Evolutionary conservation across 2,888 invertebrate species (phyloP), one percentile per base, ranked within the genome.

Genomic region (Uloborus plumipes): DNA sequence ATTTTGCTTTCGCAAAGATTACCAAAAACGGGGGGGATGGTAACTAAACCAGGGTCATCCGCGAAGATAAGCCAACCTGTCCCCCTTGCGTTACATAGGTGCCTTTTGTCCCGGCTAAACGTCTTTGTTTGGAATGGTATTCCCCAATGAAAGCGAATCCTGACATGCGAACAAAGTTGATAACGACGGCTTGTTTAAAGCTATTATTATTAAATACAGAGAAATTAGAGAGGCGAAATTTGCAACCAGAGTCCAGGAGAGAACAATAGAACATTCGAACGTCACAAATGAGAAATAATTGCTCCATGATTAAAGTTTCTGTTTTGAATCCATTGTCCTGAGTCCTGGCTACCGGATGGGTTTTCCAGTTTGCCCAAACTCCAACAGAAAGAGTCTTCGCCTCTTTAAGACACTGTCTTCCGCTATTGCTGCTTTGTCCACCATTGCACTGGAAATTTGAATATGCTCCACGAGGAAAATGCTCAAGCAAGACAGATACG

Each of bases 31-130:
- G 65, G 64, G 59, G 15, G 64, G 47, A 47, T n/a, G 9, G 64
- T n/a, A n/a, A 49, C 31, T 78, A 78, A 78, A 70, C 58, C 71
- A 64, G 71, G 79, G 79, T 80, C 79, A 80, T 80, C 73, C 62
- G 18, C 55, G 31, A n/a, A 69, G 80, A 70, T 70, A 74, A 74
- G 74, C 67, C 67, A 31, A 69, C 67, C 53, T 31, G 6, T n/a
- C 47, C 51, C 51, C 61, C 53, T 39, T 26, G n/a, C 14, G 26
- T 50, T 65, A 16, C 59, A 49, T 59, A 65, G 65, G 64, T 65
- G 64, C 18, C 22, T 55, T 80, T 81, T 81, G 74, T 74, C 74
- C 50, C 64, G 31, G 55, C 31, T 65, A 47, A 77, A 70, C 61
- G 79, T 73, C 79, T 80, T 80, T 80, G 73, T 80, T 69, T 51